Percentiles rank a stretch among this genome's conserved stretches.
Conservation (phyloP, 1,140 invertebrate genomes). For the Pogonomyrmex barbatus region DNA sequence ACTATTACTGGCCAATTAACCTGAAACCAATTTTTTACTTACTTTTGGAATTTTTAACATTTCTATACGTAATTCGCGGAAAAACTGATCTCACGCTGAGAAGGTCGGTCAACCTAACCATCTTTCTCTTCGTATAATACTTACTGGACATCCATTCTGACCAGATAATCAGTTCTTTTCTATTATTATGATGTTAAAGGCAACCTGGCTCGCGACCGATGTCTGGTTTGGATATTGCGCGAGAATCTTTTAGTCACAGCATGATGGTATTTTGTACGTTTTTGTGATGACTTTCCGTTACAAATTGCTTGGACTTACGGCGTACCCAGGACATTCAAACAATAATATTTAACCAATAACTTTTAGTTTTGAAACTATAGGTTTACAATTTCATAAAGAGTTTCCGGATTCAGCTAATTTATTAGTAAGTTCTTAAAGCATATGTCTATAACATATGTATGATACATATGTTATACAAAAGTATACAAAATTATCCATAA, state of each 20-base stretch:
- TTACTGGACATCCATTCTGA: conserved; percentile 33
- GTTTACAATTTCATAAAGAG: not conserved
- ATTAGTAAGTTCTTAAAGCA: not conserved
- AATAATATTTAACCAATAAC: not conserved
- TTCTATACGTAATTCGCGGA: not conserved
- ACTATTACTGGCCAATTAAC: not conserved
- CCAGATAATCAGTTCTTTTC: conserved; percentile 56
- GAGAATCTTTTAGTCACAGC: not conserved
- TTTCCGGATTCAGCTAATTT: not conserved
- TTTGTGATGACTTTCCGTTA: not conserved
- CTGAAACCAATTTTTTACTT: not conserved
- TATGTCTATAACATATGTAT: not conserved
- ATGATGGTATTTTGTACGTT: not conserved
- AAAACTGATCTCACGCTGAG: conserved; percentile 33
- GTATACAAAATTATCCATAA: not conserved
- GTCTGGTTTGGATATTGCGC: not conserved
- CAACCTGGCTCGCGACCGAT: not conserved
- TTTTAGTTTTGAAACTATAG: not conserved
- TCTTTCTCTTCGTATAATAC: not conserved
- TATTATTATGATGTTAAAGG: conserved; percentile 18
- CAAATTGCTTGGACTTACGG: not conserved
- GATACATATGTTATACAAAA: too few species aligned
- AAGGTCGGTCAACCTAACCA: too few species aligned
- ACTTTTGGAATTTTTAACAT: not conserved
- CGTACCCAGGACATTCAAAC: not conserved